Evolutionary conservation across 2,113 vertebrate genomes (phyloP).

Genomic region (Scortum barcoo): DNA sequence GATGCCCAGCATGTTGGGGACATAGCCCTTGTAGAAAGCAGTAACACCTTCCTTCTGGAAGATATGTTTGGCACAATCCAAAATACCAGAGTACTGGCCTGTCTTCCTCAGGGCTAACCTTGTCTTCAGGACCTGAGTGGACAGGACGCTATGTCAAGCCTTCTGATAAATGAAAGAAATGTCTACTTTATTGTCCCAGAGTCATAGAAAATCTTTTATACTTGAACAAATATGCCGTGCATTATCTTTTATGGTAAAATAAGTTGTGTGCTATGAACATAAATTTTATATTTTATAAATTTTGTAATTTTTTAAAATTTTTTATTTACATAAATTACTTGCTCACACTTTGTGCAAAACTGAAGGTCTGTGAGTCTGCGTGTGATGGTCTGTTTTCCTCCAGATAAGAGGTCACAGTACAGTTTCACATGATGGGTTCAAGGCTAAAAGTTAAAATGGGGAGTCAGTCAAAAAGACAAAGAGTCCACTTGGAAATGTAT

Average conservation of each 20-base stretch:
- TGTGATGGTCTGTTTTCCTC: constrained; percentile 39
- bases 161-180: not conserved
- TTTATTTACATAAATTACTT: constrained; percentile 28
- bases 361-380: constrained; percentile 31
- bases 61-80: constrained; percentile 91
- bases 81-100: constrained; percentile 91
- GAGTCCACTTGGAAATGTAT: not conserved
- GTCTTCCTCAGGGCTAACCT: constrained; percentile 93
- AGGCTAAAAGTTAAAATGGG: constrained; percentile 43
- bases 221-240: not conserved
- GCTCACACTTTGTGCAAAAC: constrained; percentile 43
- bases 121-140: constrained; percentile 93
- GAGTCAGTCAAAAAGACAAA: constrained; percentile 38
- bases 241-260: constrained; percentile 18
- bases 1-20: constrained; percentile 97
- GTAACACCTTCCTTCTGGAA: constrained; percentile 88
- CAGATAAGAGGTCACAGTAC: constrained; percentile 40
- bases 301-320: too few species aligned
- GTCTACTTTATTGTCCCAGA: not conserved
- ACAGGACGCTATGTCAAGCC: constrained; percentile 8
- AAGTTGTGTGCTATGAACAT: constrained; percentile 7
- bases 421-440: constrained; percentile 37
- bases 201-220: constrained; percentile 1
- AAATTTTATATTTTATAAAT: too few species aligned
- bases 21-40: constrained; percentile 96